phyloP scores from a whole-genome alignment of 2,888 invertebrate genomes.

The Rhynchonema sp. region DNA sequence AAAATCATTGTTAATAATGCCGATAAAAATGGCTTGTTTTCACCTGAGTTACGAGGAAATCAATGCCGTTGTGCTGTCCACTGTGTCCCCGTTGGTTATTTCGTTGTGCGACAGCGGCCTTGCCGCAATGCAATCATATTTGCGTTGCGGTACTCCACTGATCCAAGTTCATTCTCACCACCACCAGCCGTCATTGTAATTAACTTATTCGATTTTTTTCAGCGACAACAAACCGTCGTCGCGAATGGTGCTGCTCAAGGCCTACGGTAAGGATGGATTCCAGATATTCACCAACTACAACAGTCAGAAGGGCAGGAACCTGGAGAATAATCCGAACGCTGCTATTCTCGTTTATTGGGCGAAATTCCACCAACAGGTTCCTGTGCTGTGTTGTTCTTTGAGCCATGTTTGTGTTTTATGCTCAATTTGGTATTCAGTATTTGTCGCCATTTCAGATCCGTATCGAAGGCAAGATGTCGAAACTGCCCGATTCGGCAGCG shows the following conservation, averaged over 20 bases:
- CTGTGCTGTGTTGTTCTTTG: neutral
- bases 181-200: neutral
- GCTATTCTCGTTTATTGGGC: constrained; percentile 86
- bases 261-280: constrained; percentile 54
- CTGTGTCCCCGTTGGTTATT: constrained; percentile 10
- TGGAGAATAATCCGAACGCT: constrained; percentile 64
- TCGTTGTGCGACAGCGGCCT: too few relatives aligned
- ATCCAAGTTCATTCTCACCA: neutral
- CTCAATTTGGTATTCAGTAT: too few relatives aligned
- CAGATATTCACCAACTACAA: constrained; percentile 82
- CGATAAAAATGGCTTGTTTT: too few relatives aligned
- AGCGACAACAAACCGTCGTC: constrained; percentile 51
- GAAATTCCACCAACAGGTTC: constrained; percentile 47
- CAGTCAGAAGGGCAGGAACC: constrained; percentile 71
- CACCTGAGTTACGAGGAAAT: constrained; percentile 24
- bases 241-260: constrained; percentile 74
- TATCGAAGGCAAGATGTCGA: constrained; percentile 65
- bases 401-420: too few relatives aligned
- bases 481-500: constrained; percentile 53
- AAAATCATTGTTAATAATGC: too few relatives aligned
- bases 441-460: constrained; percentile 44
- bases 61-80: constrained; percentile 21
- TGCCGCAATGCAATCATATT: too few relatives aligned
- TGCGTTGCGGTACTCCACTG: neutral
- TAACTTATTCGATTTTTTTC: constrained; percentile 8